Percentiles rank a stretch among this genome's conserved stretches.
Conservation (phyloP, 2,113 vertebrate species). For the Stigmatopora argus region DNA sequence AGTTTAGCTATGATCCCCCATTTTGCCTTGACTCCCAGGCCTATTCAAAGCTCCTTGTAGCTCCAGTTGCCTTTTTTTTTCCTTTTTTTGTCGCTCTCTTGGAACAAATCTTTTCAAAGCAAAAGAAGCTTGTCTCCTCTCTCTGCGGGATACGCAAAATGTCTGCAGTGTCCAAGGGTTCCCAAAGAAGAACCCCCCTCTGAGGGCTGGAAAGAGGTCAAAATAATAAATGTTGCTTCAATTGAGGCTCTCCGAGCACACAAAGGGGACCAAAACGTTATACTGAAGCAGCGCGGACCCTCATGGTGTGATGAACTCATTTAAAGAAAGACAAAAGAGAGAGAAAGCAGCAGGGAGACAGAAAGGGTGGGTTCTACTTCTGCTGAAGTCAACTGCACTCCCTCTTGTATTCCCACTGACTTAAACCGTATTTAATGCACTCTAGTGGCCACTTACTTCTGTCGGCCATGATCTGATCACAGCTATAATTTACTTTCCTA, state of each 20-base stretch:
- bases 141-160: slow-evolving; percentile 67
- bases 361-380: slow-evolving; percentile 58
- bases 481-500: background rate
- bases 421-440: background rate
- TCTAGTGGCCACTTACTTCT: background rate
- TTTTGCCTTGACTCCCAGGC: too few relatives aligned
- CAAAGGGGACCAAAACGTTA: slow-evolving; percentile 78
- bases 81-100: slow-evolving; percentile 66
- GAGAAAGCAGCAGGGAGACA: slow-evolving; percentile 72
- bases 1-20: too few relatives aligned
- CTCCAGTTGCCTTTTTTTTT: background rate
- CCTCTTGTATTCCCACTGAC: background rate
- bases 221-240: slow-evolving; percentile 87
- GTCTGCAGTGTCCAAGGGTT: slow-evolving; percentile 71
- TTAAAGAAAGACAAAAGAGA: slow-evolving; percentile 75
- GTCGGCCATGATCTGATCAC: background rate
- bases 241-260: slow-evolving; percentile 72
- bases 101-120: slow-evolving; percentile 72
- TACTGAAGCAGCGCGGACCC: slow-evolving; percentile 72
- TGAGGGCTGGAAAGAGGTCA: slow-evolving; percentile 80
- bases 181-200: slow-evolving; percentile 70
- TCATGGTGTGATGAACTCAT: slow-evolving; percentile 80
- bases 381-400: slow-evolving; percentile 18
- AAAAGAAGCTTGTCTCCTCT: slow-evolving; percentile 52
- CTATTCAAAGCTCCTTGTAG: too few relatives aligned